Base-by-base conservation (phyloP, 2,888 invertebrate species). In the Lycia hirtaria region DNA sequence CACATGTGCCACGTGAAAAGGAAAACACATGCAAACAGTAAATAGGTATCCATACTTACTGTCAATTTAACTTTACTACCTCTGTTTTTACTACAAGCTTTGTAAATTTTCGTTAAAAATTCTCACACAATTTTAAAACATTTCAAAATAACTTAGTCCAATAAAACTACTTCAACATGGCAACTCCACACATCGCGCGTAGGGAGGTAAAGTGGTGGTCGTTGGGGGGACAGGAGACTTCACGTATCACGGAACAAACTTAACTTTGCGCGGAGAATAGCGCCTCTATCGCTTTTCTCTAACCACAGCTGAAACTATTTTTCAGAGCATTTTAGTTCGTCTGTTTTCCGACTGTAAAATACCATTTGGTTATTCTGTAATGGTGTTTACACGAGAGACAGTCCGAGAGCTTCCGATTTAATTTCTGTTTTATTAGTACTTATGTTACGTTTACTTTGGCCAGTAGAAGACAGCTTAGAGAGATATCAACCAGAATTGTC, bases 361-460 rank as follows among this genome's bases (percentile, higher is more conserved):
- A 41, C n/a, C n/a, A 41, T 26, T 41, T 17, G 15, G 41, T 40
- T 9, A n/a, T 14, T n/a, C 15, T 10, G 72, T 76, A 78, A 78
- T 76, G 72, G 72, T 78, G 72, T 78, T 76, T 78, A 72, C 73
- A 60, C 59, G 65, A 67, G 71, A 69, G 58, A 62, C 66, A 41
- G 60, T 65, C 69, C 58, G 60, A 35, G 20, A 7, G 44, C 52
- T 56, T 71, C 67, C 67, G 68, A 76, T 75, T 74, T 71, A 72
- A 76, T 75, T 77, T 73, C 66, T 72, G 69, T 75, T 65, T 64
- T 65, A 68, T 65, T 60, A 65, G 62, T 66, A 43, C 60, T 49
- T 58, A 47, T 54, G 49, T 58, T 55, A 41, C 53, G 56, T 60
- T 62, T 64, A 43, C 54, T 47, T 33, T 56, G 50, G 35, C n/a